A percentile compares a stretch with the other conserved stretches of the same genome.
phyloP scores from a whole-genome alignment of 2,888 invertebrate species.

The Gonocerus acuteangulatus region DNA sequence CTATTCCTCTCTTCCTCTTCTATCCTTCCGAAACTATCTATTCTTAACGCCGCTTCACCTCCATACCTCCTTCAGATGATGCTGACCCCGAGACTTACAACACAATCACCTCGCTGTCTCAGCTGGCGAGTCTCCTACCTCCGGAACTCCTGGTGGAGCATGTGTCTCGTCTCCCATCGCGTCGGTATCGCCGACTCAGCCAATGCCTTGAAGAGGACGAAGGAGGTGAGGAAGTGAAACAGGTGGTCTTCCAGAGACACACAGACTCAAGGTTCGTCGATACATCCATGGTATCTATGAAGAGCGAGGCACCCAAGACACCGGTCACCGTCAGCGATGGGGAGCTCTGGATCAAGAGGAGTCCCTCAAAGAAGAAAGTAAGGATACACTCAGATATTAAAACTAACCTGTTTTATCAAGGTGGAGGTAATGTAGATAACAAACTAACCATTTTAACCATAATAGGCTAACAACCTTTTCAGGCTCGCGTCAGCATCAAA shows the following conservation, averaged over 20 bases:
- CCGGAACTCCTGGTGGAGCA: slow-evolving; percentile 20
- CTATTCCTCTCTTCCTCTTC: too few relatives aligned
- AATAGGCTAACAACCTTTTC: too few relatives aligned
- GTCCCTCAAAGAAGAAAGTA: slow-evolving; percentile 14
- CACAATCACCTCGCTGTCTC: slow-evolving; percentile 22
- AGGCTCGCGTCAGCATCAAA: too few relatives aligned
- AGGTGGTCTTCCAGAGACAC: neutral
- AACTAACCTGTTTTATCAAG: too few relatives aligned
- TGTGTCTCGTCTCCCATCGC: slow-evolving; percentile 9
- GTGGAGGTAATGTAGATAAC: too few relatives aligned
- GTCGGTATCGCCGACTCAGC: slow-evolving; percentile 23
- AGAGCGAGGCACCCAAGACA: slow-evolving; percentile 13
- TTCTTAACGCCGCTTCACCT: too few relatives aligned
- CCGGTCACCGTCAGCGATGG: neutral
- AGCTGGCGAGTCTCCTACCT: slow-evolving; percentile 4
- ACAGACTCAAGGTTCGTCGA: slow-evolving; percentile 13
- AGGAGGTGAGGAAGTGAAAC: slow-evolving; percentile 9
- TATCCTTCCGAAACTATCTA: too few relatives aligned
- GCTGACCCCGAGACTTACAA: slow-evolving; percentile 23
- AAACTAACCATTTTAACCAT: too few relatives aligned
- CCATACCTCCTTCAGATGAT: slow-evolving; percentile 6
- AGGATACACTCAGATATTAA: too few relatives aligned
- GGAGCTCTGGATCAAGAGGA: slow-evolving; percentile 14
- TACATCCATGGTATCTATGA: slow-evolving; percentile 8
- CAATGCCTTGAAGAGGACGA: slow-evolving; percentile 33